A percentile compares a stretch with the other conserved stretches of the same genome.
Evolutionary conservation across 2,888 invertebrate genomes (phyloP).

Genomic region (Scaptomyza caliginosa): DNA sequence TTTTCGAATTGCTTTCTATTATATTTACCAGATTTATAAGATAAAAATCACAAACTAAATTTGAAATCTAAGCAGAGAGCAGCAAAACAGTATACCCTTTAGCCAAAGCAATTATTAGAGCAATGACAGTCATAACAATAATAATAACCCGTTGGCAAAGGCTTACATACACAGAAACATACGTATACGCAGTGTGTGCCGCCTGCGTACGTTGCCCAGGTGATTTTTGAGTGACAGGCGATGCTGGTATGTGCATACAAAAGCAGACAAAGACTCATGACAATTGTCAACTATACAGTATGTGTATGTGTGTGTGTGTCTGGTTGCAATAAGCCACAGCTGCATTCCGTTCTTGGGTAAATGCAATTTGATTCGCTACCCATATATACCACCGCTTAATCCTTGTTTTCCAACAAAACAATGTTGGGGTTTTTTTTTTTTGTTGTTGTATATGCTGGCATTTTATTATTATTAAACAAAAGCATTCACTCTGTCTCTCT

Average conservation of each 20-base stretch:
- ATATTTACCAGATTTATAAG: too few relatives aligned
- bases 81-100: slow-evolving; percentile 9
- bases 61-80: too few relatives aligned
- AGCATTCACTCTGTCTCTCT: slow-evolving; percentile 3
- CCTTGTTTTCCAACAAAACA: slow-evolving; percentile 8
- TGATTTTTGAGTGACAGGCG: slow-evolving; percentile 60
- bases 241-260: slow-evolving; percentile 22
- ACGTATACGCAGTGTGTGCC: neutral
- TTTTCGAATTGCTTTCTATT: too few relatives aligned
- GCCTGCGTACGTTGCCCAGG: slow-evolving; percentile 56
- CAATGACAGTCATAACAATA: slow-evolving; percentile 41
- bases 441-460: slow-evolving; percentile 34
- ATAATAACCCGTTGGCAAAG: slow-evolving; percentile 45
- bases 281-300: slow-evolving; percentile 54
- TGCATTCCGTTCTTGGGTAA: slow-evolving; percentile 51
- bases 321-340: slow-evolving; percentile 16
- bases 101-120: neutral
- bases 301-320: slow-evolving; percentile 14
- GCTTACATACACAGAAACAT: slow-evolving; percentile 20
- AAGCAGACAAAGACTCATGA: slow-evolving; percentile 52
- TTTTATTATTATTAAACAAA: slow-evolving; percentile 71
- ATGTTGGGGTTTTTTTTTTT: slow-evolving; percentile 43
- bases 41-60: too few relatives aligned
- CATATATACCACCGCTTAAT: neutral
- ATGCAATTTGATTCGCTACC: slow-evolving; percentile 45